These are phyloP conservation scores for Perodicticus potto DNA, from an alignment of 2,797 vertebrate genomes.

Conservation along the genomic window DNA sequence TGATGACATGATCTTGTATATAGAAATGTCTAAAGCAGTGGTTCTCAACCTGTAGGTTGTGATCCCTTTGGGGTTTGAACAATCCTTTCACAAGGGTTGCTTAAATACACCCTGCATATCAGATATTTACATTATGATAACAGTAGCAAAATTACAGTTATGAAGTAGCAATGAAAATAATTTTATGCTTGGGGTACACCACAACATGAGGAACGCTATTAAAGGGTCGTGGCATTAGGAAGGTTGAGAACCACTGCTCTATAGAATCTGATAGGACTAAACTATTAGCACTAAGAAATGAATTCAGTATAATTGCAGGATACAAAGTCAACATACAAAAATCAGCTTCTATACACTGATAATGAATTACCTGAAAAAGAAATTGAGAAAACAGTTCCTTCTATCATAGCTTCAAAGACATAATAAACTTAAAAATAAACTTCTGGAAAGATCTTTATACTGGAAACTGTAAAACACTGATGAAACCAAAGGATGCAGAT, in stretches of 20 bases:
- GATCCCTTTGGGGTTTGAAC: too few species aligned
- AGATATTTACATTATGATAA: too few species aligned
- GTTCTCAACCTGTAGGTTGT: too few species aligned
- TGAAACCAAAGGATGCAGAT: not conserved
- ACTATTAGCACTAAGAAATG: not conserved
- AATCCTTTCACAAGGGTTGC: too few species aligned
- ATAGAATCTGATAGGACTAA: not conserved
- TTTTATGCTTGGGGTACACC: too few species aligned
- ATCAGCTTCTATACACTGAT: not conserved
- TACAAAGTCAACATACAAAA: not conserved
- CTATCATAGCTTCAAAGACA: not conserved
- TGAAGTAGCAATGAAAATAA: too few species aligned
- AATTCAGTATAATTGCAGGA: not conserved
- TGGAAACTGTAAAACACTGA: not conserved
- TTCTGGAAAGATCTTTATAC: not conserved
- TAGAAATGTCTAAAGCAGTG: not conserved
- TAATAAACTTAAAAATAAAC: not conserved
- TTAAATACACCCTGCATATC: too few species aligned
- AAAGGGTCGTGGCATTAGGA: too few species aligned
- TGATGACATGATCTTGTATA: not conserved
- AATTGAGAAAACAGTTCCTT: not conserved
- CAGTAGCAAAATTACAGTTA: too few species aligned
- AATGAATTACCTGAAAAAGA: not conserved
- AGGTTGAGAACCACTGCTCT: too few species aligned
- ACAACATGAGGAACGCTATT: too few species aligned